phyloP scores from a whole-genome alignment of 2,797 vertebrate species.

The Hippopotamyrus pictus region DNA sequence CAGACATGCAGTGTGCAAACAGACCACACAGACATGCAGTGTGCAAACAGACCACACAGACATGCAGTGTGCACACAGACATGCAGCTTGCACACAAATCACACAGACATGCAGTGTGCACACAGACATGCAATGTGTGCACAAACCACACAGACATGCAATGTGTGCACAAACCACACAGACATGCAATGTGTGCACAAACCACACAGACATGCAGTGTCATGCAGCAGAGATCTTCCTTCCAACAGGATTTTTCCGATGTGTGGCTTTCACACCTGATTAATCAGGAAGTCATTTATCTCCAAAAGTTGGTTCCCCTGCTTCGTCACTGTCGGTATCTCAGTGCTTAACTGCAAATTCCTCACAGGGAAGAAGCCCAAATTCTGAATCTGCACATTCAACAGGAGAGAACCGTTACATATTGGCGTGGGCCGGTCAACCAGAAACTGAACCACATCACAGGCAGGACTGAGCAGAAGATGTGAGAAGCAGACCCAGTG shows the following conservation, averaged over 20 bases:
- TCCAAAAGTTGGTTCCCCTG: constrained; percentile 69
- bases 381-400: constrained; percentile 75
- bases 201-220: constrained; percentile 10
- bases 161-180: neutral
- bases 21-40: constrained; percentile 13
- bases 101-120: neutral
- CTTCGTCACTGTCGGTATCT: constrained; percentile 68
- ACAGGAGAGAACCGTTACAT: neutral
- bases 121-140: neutral
- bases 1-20: neutral
- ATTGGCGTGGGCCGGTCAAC: neutral
- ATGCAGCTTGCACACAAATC: too few species aligned
- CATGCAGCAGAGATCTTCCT: neutral
- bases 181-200: neutral
- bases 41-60: neutral
- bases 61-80: neutral
- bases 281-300: constrained; percentile 54
- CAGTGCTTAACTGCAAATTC: constrained; percentile 64
- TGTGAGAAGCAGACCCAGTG: neutral
- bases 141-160: neutral
- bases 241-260: neutral
- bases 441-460: neutral
- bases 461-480: neutral
- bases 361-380: constrained; percentile 73
- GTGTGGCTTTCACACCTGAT: constrained; percentile 54